Evolutionary conservation across 1,140 invertebrate species (phyloP).

Genomic region (Wasmannia auropunctata): DNA sequence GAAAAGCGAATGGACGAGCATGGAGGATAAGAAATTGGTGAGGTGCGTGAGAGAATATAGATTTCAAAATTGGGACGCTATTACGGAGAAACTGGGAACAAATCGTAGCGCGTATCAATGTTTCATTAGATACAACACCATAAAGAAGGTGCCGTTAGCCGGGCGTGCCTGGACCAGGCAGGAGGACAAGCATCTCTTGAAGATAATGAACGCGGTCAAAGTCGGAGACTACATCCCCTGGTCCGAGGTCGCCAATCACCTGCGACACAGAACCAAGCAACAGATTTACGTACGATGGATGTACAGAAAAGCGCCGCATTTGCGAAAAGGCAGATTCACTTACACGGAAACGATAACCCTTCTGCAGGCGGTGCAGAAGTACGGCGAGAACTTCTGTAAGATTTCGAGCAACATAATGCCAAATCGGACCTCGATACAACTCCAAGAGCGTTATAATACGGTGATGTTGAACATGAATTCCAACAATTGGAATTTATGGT

Average conservation of each 20-base stretch:
- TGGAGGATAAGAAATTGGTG: constrained; percentile 86
- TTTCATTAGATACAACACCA: constrained; percentile 88
- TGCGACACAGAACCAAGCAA: constrained; percentile 87
- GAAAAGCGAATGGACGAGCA: constrained; percentile 86
- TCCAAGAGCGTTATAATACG: constrained; percentile 85
- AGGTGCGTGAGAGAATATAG: constrained; percentile 83
- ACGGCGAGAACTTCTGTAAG: constrained; percentile 87
- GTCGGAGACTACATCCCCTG: constrained; percentile 89
- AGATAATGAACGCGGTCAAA: constrained; percentile 85
- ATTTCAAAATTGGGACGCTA: constrained; percentile 88
- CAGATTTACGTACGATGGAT: constrained; percentile 87
- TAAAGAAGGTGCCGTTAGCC: constrained; percentile 69
- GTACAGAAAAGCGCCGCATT: constrained; percentile 81
- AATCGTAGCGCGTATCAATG: constrained; percentile 88
- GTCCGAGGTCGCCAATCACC: constrained; percentile 86
- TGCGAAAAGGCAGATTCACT: constrained; percentile 87
- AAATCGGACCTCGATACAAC: constrained; percentile 85
- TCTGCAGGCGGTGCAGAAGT: constrained; percentile 86
- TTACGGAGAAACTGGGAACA: constrained; percentile 86
- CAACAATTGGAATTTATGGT: constrained; percentile 81
- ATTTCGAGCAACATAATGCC: constrained; percentile 85
- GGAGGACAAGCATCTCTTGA: constrained; percentile 87
- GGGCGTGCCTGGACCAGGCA: constrained; percentile 85
- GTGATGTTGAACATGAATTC: constrained; percentile 80
- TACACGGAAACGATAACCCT: constrained; percentile 88